These are phyloP conservation scores for Anoplolepis gracilipes DNA, from an alignment of 1,140 invertebrate genomes.

Conservation along the genomic window DNA sequence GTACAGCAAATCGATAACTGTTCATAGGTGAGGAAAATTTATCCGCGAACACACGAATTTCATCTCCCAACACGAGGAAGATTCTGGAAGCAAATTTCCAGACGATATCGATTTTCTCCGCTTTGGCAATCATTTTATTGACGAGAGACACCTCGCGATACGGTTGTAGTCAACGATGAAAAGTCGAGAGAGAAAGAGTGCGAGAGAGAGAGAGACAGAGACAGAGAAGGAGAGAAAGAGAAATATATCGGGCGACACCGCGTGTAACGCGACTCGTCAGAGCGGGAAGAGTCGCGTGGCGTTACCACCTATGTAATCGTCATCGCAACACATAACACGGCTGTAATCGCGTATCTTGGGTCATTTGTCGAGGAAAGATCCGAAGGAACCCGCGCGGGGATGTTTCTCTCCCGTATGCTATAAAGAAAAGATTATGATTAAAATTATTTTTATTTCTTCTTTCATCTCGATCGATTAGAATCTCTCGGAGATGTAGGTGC, in stretches of 20 bases:
- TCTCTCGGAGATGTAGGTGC: neutral
- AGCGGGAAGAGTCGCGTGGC: conserved; percentile 8
- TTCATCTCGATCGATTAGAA: neutral
- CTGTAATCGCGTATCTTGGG: neutral
- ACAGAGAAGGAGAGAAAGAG: too few species aligned
- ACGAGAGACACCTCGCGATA: conserved; percentile 54
- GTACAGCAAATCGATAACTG: conserved; percentile 50
- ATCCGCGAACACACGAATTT: conserved; percentile 38
- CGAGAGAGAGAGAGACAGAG: neutral
- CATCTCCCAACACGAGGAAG: conserved; percentile 43
- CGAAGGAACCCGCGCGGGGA: neutral
- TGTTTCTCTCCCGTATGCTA: neutral
- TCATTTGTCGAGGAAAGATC: neutral
- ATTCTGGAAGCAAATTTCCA: conserved; percentile 41
- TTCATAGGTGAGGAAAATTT: conserved; percentile 60
- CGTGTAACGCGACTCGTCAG: neutral
- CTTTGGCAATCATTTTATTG: conserved; percentile 49
- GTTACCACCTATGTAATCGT: conserved; percentile 22
- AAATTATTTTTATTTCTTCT: neutral
- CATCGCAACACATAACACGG: conserved; percentile 14
- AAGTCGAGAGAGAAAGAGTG: conserved; percentile 34
- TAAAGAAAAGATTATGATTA: neutral
- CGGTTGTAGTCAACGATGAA: neutral
- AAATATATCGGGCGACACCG: conserved; percentile 8
- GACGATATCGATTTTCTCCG: conserved; percentile 48